phyloP scores from a whole-genome alignment of 2,888 invertebrate species.

The Platynereis dumerilii region DNA sequence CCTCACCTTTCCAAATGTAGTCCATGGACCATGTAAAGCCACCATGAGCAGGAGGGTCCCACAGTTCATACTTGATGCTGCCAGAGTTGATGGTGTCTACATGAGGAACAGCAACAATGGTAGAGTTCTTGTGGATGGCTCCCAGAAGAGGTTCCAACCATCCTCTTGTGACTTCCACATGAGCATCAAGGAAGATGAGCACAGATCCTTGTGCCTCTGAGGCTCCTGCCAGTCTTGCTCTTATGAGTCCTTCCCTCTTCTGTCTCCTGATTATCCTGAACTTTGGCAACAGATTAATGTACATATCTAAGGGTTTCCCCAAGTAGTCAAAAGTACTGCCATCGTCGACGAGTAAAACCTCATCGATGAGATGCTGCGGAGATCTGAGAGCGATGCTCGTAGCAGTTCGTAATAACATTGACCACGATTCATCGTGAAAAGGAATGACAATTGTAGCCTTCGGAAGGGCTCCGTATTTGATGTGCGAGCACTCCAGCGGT shows the following conservation, averaged over 20 bases:
- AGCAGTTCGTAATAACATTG: constrained; percentile 33
- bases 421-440: constrained; percentile 38
- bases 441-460: constrained; percentile 34
- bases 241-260: constrained; percentile 20
- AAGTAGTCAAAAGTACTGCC: constrained; percentile 28
- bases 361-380: constrained; percentile 28
- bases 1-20: constrained; percentile 25
- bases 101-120: constrained; percentile 28
- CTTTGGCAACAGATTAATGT: constrained; percentile 7
- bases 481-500: not conserved
- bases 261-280: constrained; percentile 10
- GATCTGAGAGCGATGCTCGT: constrained; percentile 29
- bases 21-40: constrained; percentile 32
- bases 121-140: constrained; percentile 18
- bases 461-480: constrained; percentile 19
- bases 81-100: constrained; percentile 28
- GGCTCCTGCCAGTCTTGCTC: constrained; percentile 21
- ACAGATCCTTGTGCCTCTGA: constrained; percentile 23
- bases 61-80: constrained; percentile 22
- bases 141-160: constrained; percentile 36
- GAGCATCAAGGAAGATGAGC: constrained; percentile 37
- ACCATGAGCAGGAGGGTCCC: constrained; percentile 15
- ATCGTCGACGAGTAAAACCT: constrained; percentile 36
- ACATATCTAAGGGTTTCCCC: constrained; percentile 24
- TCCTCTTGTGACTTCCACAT: constrained; percentile 32